These are phyloP conservation scores for Cichladusa arquata DNA, from an alignment of 2,113 vertebrate genomes.

Conservation along the genomic window DNA sequence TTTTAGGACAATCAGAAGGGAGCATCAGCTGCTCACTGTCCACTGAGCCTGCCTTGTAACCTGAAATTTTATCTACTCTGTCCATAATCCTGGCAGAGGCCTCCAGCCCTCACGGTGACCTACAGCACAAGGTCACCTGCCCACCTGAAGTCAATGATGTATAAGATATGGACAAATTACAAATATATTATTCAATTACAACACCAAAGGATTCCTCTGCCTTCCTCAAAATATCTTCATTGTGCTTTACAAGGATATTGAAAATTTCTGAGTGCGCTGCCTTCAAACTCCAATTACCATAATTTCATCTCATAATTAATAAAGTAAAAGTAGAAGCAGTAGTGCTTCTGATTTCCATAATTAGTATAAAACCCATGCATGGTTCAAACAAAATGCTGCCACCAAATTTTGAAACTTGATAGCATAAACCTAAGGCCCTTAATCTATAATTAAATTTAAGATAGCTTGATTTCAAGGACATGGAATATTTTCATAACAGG, in stretches of 20 bases:
- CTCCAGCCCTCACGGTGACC: not conserved
- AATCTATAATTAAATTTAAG: not conserved
- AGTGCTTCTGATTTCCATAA: not conserved
- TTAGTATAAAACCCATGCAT: not conserved
- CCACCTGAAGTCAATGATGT: not conserved
- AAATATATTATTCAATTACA: not conserved
- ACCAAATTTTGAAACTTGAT: not conserved
- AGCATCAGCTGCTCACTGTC: not conserved
- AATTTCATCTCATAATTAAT: not conserved
- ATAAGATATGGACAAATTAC: not conserved
- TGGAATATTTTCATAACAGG: not conserved
- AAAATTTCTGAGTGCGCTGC: not conserved
- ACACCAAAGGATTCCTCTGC: not conserved
- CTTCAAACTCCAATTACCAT: not conserved
- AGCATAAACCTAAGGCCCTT: not conserved
- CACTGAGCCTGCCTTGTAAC: not conserved
- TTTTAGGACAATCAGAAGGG: not conserved
- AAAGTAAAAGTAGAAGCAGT: not conserved
- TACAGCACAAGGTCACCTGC: not conserved
- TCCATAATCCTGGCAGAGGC: not conserved
- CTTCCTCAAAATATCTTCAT: not conserved
- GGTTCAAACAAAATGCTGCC: not conserved
- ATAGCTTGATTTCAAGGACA: not conserved
- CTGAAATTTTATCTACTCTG: not conserved
- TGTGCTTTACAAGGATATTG: not conserved